These are phyloP conservation scores for Oscheius sp. DNA, from an alignment of 2,888 invertebrate species.

Conservation along the genomic window DNA sequence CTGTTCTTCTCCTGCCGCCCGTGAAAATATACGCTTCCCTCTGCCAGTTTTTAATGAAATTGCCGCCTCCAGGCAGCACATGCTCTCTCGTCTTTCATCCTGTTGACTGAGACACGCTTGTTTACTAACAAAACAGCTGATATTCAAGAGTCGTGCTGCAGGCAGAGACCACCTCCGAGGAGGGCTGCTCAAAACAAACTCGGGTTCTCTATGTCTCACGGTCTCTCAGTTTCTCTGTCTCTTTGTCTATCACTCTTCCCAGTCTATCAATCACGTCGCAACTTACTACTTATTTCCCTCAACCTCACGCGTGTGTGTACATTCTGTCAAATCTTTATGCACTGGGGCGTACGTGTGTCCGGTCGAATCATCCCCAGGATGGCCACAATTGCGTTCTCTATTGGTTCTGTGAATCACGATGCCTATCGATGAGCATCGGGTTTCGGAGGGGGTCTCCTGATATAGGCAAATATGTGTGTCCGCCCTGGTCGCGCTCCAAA, in stretches of 20 bases:
- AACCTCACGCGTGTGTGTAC: not conserved
- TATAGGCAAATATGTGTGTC: too few relatives aligned
- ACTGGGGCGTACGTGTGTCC: too few relatives aligned
- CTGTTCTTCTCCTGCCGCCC: too few relatives aligned
- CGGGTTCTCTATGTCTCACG: slow-evolving; percentile 28
- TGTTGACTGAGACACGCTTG: too few relatives aligned
- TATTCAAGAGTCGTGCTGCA: too few relatives aligned
- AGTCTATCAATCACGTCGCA: slow-evolving; percentile 12
- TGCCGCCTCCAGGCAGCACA: too few relatives aligned
- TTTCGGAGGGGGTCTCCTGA: too few relatives aligned
- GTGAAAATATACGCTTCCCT: too few relatives aligned
- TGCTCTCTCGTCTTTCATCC: too few relatives aligned
- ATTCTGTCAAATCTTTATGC: slow-evolving; percentile 16
- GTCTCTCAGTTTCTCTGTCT: slow-evolving; percentile 30
- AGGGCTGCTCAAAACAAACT: not conserved
- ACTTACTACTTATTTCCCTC: slow-evolving; percentile 7
- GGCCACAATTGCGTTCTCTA: slow-evolving; percentile 11
- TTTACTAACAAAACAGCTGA: too few relatives aligned
- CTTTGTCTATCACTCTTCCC: slow-evolving; percentile 32
- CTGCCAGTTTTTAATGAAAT: too few relatives aligned
- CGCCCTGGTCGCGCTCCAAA: too few relatives aligned
- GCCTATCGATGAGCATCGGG: slow-evolving; percentile 1
- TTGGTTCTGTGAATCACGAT: not conserved
- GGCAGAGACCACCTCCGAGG: not conserved
- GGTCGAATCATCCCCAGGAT: not conserved